These are phyloP conservation scores for Sylvia borin DNA, from an alignment of 2,797 vertebrate genomes.

Conservation along the genomic window DNA sequence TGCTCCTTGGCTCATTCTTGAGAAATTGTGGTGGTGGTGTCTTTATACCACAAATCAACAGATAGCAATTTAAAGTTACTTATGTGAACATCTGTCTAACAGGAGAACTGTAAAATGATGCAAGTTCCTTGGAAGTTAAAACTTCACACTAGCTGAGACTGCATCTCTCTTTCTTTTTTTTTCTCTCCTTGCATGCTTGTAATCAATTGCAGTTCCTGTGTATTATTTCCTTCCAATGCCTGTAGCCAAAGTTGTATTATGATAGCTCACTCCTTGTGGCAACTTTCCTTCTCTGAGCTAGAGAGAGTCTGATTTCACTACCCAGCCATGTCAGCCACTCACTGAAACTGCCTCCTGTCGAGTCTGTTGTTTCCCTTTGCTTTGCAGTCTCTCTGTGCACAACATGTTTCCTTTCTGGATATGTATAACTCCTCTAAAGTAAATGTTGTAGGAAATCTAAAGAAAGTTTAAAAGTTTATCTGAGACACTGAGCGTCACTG, in stretches of 20 bases:
- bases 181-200: background rate
- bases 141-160: background rate
- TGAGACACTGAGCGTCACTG: background rate
- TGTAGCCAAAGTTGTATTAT: background rate
- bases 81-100: background rate
- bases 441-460: background rate
- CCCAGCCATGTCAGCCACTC: background rate
- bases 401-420: background rate
- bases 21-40: background rate
- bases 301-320: background rate
- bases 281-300: background rate
- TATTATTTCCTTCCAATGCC: background rate
- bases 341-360: background rate
- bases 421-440: background rate
- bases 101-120: background rate
- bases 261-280: background rate
- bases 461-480: background rate
- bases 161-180: background rate
- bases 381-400: background rate
- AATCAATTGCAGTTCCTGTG: background rate
- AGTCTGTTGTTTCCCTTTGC: background rate
- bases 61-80: background rate
- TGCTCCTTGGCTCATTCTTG: background rate
- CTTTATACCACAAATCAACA: background rate
- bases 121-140: background rate